These are phyloP conservation scores for Heliconius hewitsoni DNA, from an alignment of 1,140 invertebrate genomes.

Conservation along the genomic window DNA sequence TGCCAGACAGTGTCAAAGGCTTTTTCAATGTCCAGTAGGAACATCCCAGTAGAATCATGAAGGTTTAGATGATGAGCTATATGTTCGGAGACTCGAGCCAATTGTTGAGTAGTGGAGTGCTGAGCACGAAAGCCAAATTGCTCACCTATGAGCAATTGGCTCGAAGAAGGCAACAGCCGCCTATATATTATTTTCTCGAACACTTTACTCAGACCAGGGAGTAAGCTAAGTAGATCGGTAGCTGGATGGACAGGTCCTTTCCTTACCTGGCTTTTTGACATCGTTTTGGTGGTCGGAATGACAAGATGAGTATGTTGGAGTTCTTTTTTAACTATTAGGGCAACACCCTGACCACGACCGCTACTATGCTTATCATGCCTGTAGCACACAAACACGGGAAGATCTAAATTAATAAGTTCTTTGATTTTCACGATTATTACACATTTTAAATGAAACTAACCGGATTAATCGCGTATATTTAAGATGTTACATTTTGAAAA, in stretches of 20 bases:
- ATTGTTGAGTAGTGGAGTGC: slow-evolving; percentile 3
- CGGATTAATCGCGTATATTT: no score
- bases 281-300: neutral
- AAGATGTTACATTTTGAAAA: no score
- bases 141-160: neutral
- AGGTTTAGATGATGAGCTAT: slow-evolving; percentile 18
- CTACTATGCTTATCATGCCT: no score
- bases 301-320: no score
- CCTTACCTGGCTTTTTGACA: slow-evolving; percentile 18
- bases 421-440: no score
- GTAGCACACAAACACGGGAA: no score
- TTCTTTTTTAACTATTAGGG: no score
- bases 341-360: no score
- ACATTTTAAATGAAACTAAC: no score
- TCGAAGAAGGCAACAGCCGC: neutral
- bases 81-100: slow-evolving; percentile 13
- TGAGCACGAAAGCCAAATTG: slow-evolving; percentile 13
- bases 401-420: no score
- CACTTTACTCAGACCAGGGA: slow-evolving; percentile 15
- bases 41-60: neutral
- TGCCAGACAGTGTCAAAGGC: slow-evolving; percentile 19
- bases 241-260: neutral
- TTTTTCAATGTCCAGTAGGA: slow-evolving; percentile 17
- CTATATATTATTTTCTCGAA: slow-evolving; percentile 22
- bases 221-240: no score